These are phyloP conservation scores for Opisthograptis luteolata DNA, from an alignment of 2,888 invertebrate genomes.

Conservation along the genomic window DNA sequence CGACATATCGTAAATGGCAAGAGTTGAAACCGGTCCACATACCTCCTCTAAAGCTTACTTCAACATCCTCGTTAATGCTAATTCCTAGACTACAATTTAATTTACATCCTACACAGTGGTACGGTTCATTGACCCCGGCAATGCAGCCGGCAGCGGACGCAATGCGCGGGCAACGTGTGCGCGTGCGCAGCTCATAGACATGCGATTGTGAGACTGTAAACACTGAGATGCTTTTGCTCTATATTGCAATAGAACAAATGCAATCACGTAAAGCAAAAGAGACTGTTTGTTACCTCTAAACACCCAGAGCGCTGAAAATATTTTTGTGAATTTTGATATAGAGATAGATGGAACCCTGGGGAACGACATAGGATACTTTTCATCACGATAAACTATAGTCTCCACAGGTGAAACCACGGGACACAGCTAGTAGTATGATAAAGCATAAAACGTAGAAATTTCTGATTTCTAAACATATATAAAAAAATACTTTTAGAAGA, in stretches of 20 bases:
- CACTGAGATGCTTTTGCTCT: slow-evolving; percentile 45
- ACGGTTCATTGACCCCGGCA: slow-evolving; percentile 70
- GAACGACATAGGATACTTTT: too few species aligned
- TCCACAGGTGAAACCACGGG: too few species aligned
- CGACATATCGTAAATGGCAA: not conserved
- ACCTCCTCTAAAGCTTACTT: slow-evolving; percentile 9
- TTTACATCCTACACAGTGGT: slow-evolving; percentile 30
- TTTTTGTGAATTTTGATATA: too few species aligned
- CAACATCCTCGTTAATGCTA: slow-evolving; percentile 22
- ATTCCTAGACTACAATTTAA: slow-evolving; percentile 23
- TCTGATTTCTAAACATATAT: too few species aligned
- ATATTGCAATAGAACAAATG: slow-evolving; percentile 36
- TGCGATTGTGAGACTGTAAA: slow-evolving; percentile 65
- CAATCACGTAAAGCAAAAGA: too few species aligned
- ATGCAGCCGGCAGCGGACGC: slow-evolving; percentile 55
- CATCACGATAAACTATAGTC: too few species aligned
- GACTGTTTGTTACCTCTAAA: too few species aligned
- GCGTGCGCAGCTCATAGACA: slow-evolving; percentile 57
- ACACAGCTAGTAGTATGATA: too few species aligned
- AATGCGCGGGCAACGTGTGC: slow-evolving; percentile 57
- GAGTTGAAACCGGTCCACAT: not conserved
- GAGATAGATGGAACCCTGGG: too few species aligned
- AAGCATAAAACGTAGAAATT: too few species aligned
- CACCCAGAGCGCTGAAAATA: too few species aligned
- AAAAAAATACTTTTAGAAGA: too few species aligned